phyloP scores from a whole-genome alignment of 2,797 vertebrate genomes.

The Pampus argenteus region DNA sequence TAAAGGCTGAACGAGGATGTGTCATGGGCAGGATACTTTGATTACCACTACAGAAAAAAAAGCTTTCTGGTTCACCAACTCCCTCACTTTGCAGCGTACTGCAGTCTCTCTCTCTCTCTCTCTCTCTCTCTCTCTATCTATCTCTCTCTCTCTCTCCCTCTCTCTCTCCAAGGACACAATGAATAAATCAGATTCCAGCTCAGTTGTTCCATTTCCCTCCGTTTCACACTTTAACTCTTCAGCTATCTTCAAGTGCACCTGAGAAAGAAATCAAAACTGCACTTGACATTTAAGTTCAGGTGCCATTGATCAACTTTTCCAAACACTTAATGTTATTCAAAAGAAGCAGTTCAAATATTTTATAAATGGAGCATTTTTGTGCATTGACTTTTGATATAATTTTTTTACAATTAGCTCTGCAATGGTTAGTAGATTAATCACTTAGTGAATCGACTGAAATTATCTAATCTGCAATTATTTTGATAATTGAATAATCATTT shows the following conservation, averaged over 20 bases:
- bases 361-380: neutral
- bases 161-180: constrained; percentile 71
- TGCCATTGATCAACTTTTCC: constrained; percentile 57
- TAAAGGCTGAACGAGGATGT: constrained; percentile 57
- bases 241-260: constrained; percentile 91
- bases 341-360: constrained; percentile 19
- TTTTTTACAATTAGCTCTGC: constrained; percentile 8
- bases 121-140: constrained; percentile 49
- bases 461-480: no score
- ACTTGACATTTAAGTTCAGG: constrained; percentile 52
- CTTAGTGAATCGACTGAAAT: no score
- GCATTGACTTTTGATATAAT: neutral
- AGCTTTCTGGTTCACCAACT: constrained; percentile 65
- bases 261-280: constrained; percentile 47
- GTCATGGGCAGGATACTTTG: constrained; percentile 65
- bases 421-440: neutral
- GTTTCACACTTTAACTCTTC: constrained; percentile 91
- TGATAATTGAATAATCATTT: no score
- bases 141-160: constrained; percentile 14
- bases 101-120: constrained; percentile 50
- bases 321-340: constrained; percentile 9
- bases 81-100: constrained; percentile 61
- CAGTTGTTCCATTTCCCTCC: constrained; percentile 91
- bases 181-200: constrained; percentile 79
- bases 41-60: constrained; percentile 64